phyloP scores from a whole-genome alignment of 2,888 invertebrate species.

The Coenonympha arcania region DNA sequence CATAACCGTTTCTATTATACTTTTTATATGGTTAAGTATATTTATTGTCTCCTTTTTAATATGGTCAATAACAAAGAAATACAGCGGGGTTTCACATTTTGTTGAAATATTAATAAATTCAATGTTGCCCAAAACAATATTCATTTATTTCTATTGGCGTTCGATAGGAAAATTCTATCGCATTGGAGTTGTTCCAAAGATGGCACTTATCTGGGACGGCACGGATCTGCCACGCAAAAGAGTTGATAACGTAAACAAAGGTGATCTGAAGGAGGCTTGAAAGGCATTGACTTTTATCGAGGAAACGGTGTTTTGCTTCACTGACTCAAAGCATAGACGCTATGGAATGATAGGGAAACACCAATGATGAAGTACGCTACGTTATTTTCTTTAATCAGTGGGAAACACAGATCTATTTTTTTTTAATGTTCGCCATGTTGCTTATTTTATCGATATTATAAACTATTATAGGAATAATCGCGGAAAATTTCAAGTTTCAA shows the following conservation, averaged over 20 bases:
- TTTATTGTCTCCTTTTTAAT: no score
- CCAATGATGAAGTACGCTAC: no score
- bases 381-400: no score
- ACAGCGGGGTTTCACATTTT: background rate
- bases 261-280: slow-evolving; percentile 11
- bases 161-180: slow-evolving; percentile 48
- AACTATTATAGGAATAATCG: no score
- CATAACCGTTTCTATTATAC: no score
- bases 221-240: slow-evolving; percentile 45
- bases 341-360: no score
- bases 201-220: slow-evolving; percentile 37
- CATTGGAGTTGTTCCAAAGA: slow-evolving; percentile 48
- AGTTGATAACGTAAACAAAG: slow-evolving; percentile 39
- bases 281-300: slow-evolving; percentile 18
- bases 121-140: slow-evolving; percentile 33
- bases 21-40: no score
- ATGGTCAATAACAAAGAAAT: background rate
- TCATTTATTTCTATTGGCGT: slow-evolving; percentile 34
- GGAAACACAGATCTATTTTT: no score
- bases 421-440: no score
- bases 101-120: background rate
- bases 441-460: no score
- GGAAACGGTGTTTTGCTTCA: slow-evolving; percentile 11
- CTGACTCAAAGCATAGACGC: background rate
- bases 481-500: no score